These are phyloP conservation scores for Centropristis striata DNA, from an alignment of 2,113 vertebrate genomes.

Conservation along the genomic window DNA sequence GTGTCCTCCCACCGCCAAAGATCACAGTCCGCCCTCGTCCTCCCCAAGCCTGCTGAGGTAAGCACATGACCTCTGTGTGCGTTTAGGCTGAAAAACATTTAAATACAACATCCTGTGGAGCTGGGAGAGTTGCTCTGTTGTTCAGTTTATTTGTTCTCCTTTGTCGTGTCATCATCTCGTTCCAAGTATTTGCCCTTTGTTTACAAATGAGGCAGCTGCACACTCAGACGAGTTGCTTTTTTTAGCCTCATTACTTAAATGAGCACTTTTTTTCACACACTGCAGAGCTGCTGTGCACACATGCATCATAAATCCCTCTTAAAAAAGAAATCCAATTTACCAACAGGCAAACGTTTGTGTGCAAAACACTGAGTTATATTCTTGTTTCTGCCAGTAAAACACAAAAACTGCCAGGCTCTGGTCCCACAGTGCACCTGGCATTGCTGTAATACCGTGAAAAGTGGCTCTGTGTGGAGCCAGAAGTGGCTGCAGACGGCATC, in stretches of 20 bases:
- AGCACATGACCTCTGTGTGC: constrained; percentile 8
- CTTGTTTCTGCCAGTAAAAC: constrained; percentile 11
- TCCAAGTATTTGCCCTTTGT: constrained; percentile 31
- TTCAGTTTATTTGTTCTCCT: constrained; percentile 35
- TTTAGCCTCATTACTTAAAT: constrained; percentile 48
- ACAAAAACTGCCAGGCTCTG: neutral
- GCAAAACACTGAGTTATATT: neutral
- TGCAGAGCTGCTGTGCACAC: neutral
- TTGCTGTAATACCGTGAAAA: constrained; percentile 2
- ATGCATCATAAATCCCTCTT: neutral
- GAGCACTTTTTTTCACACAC: constrained; percentile 12
- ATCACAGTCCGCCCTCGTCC: neutral
- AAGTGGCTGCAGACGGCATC: constrained; percentile 3
- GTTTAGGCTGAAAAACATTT: neutral
- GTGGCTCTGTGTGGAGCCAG: constrained; percentile 1
- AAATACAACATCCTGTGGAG: too few relatives aligned
- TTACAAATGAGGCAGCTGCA: constrained; percentile 44
- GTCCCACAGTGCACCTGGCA: neutral
- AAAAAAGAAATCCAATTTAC: constrained; percentile 1
- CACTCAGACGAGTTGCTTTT: constrained; percentile 9
- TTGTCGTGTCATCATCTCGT: constrained; percentile 20
- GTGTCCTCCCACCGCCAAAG: neutral
- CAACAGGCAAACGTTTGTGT: neutral
- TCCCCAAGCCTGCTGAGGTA: constrained; percentile 14
- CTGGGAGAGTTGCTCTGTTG: neutral